These are phyloP conservation scores for Drosophila funebris DNA, from an alignment of 1,140 invertebrate species.

Conservation along the genomic window DNA sequence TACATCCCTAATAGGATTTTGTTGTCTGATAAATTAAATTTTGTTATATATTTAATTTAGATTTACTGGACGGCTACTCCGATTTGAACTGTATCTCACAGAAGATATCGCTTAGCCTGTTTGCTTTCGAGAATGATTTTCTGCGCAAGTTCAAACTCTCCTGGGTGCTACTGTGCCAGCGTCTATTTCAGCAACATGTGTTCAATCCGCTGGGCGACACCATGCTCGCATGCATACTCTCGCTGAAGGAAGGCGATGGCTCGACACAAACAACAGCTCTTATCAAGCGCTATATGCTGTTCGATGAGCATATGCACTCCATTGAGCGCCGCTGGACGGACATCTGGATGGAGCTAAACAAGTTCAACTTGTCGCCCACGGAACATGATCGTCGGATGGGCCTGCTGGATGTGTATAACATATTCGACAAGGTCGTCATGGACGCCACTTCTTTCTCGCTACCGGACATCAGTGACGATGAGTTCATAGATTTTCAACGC, in stretches of 20 bases:
- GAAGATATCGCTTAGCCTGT: conserved; percentile 75
- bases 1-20: no score
- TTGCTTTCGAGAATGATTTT: conserved; percentile 82
- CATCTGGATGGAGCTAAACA: conserved; percentile 78
- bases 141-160: conserved; percentile 79
- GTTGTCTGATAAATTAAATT: background rate
- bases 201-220: conserved; percentile 74
- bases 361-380: conserved; percentile 77
- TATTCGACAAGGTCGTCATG: conserved; percentile 80
- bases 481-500: conserved; percentile 78
- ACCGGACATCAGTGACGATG: conserved; percentile 75
- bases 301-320: conserved; percentile 82
- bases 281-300: conserved; percentile 78
- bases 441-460: conserved; percentile 77
- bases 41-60: conserved; percentile 40
- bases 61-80: conserved; percentile 81
- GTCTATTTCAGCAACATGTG: conserved; percentile 82
- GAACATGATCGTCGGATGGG: conserved; percentile 75
- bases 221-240: conserved; percentile 79
- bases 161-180: conserved; percentile 81
- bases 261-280: conserved; percentile 66
- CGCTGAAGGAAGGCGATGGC: conserved; percentile 72
- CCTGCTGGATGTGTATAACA: conserved; percentile 77
- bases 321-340: conserved; percentile 79
- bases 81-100: conserved; percentile 79